These are phyloP conservation scores for Chorisops tibialis DNA, from an alignment of 2,888 invertebrate genomes.

Conservation along the genomic window DNA sequence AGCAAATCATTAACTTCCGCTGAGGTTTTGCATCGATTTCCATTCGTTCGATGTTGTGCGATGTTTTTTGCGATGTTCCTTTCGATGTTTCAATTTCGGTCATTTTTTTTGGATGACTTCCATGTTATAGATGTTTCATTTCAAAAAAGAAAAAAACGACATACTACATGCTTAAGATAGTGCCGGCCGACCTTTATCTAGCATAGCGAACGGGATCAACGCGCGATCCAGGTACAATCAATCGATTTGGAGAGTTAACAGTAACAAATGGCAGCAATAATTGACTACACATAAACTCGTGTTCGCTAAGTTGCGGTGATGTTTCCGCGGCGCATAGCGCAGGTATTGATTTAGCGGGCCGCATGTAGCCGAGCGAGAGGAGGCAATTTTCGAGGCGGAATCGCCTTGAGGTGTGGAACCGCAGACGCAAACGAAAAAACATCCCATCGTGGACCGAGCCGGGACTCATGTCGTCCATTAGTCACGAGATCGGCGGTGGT, in stretches of 20 bases:
- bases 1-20: slow-evolving; percentile 33
- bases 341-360: slow-evolving; percentile 23
- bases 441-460: slow-evolving; percentile 2
- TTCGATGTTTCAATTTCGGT: no score
- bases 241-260: slow-evolving; percentile 23
- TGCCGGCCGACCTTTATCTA: no score
- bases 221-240: slow-evolving; percentile 17
- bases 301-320: slow-evolving; percentile 28
- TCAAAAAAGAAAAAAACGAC: no score
- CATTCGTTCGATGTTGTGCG: not conserved
- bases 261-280: slow-evolving; percentile 32
- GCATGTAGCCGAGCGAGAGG: slow-evolving; percentile 18
- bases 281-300: slow-evolving; percentile 31
- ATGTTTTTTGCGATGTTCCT: no score
- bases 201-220: slow-evolving; percentile 15
- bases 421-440: slow-evolving; percentile 26
- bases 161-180: no score
- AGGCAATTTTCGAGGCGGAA: slow-evolving; percentile 19
- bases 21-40: slow-evolving; percentile 27
- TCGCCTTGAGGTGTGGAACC: slow-evolving; percentile 27
- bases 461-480: slow-evolving; percentile 30
- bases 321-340: slow-evolving; percentile 23
- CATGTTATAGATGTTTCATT: no score
- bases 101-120: no score
- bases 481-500: slow-evolving; percentile 24